These are phyloP conservation scores for Diorhabda carinulata DNA, from an alignment of 1,140 invertebrate species.

Conservation along the genomic window DNA sequence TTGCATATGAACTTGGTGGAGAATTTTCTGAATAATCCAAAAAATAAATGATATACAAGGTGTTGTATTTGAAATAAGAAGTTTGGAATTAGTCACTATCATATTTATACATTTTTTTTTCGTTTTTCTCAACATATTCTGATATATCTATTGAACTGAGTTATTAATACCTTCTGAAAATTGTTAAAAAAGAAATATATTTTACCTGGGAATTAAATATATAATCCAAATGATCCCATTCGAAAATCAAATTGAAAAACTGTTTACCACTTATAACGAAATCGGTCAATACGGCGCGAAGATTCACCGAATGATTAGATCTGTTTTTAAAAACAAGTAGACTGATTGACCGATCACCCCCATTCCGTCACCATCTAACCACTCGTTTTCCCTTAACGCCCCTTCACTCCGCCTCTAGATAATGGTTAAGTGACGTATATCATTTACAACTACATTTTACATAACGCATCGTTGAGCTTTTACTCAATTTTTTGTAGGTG, in stretches of 20 bases:
- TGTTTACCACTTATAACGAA: background rate
- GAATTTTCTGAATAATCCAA: too few relatives aligned
- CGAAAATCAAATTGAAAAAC: background rate
- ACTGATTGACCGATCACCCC: conserved; percentile 36
- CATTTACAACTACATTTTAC: conserved; percentile 30
- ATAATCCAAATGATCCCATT: background rate
- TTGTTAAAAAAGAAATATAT: background rate
- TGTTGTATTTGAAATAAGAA: too few relatives aligned
- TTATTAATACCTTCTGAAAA: background rate
- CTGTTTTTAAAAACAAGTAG: conserved; percentile 32
- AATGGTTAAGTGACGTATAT: conserved; percentile 30
- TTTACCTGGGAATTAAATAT: background rate
- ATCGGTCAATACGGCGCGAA: conserved; percentile 19
- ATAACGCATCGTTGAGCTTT: conserved; percentile 24
- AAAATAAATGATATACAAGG: too few relatives aligned
- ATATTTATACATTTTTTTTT: too few relatives aligned
- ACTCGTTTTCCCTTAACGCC: background rate
- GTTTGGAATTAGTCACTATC: too few relatives aligned
- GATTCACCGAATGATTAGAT: conserved; percentile 13
- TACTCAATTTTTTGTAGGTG: conserved; percentile 10
- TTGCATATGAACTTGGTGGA: too few relatives aligned
- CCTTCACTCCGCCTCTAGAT: conserved; percentile 15
- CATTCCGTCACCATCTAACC: conserved; percentile 19
- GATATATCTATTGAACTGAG: background rate
- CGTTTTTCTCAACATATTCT: background rate